These are phyloP conservation scores for Pegoplata infirma DNA, from an alignment of 2,888 invertebrate genomes.

Conservation along the genomic window DNA sequence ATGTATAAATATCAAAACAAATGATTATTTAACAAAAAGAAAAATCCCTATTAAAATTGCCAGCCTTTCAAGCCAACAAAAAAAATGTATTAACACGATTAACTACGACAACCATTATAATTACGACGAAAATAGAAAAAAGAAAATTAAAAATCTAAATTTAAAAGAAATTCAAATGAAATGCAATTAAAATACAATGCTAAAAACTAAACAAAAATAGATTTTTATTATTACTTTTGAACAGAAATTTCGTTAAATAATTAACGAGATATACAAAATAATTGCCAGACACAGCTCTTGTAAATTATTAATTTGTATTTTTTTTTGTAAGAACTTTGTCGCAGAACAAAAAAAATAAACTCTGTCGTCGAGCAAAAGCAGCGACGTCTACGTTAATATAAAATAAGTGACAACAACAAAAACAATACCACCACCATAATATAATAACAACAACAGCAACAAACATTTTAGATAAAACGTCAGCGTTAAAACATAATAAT, in stretches of 20 bases:
- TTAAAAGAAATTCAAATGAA: neutral
- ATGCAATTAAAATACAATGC: too few species aligned
- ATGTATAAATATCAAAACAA: neutral
- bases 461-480: neutral
- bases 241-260: neutral
- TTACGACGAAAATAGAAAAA: constrained; percentile 40
- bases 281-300: neutral
- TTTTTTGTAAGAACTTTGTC: neutral
- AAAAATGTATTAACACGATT: constrained; percentile 40
- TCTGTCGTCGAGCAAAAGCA: constrained; percentile 23
- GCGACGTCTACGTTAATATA: constrained; percentile 18
- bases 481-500: neutral
- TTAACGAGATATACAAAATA: neutral
- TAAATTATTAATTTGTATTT: constrained; percentile 29
- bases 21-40: neutral
- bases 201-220: neutral
- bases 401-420: constrained; percentile 11
- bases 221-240: neutral
- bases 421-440: constrained; percentile 24
- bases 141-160: neutral
- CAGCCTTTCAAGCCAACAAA: neutral
- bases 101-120: constrained; percentile 27
- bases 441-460: neutral
- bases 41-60: too few species aligned
- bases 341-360: neutral